Evolutionary conservation across 2,113 vertebrate species (phyloP).

Genomic region (Rhadina sibilatrix): DNA sequence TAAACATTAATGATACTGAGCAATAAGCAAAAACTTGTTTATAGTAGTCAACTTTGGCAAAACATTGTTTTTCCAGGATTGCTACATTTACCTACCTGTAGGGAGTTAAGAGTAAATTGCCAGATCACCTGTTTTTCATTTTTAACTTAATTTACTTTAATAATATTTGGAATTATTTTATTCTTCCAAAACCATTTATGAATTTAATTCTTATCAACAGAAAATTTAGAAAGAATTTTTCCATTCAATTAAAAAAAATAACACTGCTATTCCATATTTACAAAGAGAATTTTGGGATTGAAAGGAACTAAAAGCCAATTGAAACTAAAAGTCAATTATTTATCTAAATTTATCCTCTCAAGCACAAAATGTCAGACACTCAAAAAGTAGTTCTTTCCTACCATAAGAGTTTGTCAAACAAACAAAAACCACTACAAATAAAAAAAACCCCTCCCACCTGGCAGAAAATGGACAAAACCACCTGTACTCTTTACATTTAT

Average conservation of each 20-base stretch:
- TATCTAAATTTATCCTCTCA: background rate
- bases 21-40: conserved; percentile 17
- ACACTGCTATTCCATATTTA: background rate
- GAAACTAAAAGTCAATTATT: background rate
- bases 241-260: background rate
- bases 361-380: background rate
- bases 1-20: conserved; percentile 27
- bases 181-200: background rate
- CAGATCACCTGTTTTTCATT: background rate
- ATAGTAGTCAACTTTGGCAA: background rate
- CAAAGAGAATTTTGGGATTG: background rate
- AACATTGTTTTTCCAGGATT: background rate
- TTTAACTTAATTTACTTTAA: background rate
- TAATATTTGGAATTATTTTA: background rate
- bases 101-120: background rate
- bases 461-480: background rate
- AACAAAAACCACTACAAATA: background rate
- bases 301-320: background rate
- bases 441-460: rapidly evolving
- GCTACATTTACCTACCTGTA: background rate
- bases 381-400: background rate
- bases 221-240: background rate
- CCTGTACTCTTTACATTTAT: background rate
- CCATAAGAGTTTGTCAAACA: background rate
- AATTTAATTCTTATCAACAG: background rate